Conservation (phyloP, 2,888 invertebrate genomes). For the Lapara coniferarum region DNA sequence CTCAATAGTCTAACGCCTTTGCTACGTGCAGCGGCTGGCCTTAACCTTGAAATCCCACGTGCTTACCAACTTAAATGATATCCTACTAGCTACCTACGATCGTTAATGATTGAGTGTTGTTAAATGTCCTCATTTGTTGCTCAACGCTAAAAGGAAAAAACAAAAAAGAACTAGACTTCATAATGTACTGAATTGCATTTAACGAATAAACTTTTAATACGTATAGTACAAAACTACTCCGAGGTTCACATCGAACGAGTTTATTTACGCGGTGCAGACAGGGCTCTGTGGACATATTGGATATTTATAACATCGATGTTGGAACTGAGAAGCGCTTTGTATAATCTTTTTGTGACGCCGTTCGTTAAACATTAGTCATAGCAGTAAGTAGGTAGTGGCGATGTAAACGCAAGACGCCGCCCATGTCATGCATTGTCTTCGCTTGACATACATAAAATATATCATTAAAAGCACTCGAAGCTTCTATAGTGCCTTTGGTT, state of each 20-base stretch:
- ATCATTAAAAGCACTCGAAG: background rate
- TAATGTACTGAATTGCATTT: conserved; percentile 9
- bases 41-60: conserved; percentile 65
- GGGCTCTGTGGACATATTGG: conserved; percentile 31
- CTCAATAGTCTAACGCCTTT: conserved; percentile 55
- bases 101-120: conserved; percentile 1
- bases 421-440: conserved; percentile 18
- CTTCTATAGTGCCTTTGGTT: background rate
- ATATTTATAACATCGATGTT: conserved; percentile 35
- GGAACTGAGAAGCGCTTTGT: conserved; percentile 25
- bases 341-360: conserved; percentile 28
- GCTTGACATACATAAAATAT: background rate
- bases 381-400: conserved; percentile 20
- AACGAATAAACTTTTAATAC: conserved; percentile 41
- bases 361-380: conserved; percentile 27
- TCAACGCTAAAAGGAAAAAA: background rate
- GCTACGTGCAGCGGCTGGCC: conserved; percentile 43
- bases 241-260: conserved; percentile 35
- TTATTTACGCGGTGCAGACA: conserved; percentile 36
- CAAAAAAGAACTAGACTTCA: too few relatives aligned
- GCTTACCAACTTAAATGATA: conserved; percentile 41
- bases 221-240: conserved; percentile 36
- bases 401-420: conserved; percentile 16
- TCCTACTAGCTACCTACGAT: conserved; percentile 8
- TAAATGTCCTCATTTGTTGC: conserved; percentile 16